Evolutionary conservation across 2,888 invertebrate genomes (phyloP).

Genomic region (Asteroscopus sphinx): DNA sequence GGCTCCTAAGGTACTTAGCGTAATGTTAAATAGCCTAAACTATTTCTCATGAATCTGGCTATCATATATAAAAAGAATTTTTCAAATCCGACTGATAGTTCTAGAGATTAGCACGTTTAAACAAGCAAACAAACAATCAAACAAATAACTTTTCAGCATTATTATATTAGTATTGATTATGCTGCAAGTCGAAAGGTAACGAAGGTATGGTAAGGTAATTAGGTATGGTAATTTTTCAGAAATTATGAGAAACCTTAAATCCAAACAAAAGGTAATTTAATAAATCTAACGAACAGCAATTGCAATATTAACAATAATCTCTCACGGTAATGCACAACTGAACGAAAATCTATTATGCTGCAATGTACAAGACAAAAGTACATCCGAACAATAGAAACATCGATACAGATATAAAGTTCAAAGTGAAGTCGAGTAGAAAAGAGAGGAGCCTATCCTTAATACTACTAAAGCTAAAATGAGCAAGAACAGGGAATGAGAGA

Average conservation of each 20-base stretch:
- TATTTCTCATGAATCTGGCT: too few species aligned
- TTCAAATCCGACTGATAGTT: too few species aligned
- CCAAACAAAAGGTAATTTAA: background rate
- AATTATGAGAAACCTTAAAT: background rate
- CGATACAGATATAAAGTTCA: conserved; percentile 58
- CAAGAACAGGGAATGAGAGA: conserved; percentile 62
- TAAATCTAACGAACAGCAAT: conserved; percentile 9
- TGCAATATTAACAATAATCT: conserved; percentile 20
- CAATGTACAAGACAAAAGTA: conserved; percentile 51
- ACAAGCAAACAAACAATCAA: too few species aligned
- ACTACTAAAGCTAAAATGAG: conserved; percentile 55
- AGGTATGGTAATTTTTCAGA: background rate
- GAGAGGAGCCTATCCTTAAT: conserved; percentile 53
- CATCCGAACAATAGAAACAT: conserved; percentile 53
- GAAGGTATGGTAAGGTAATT: too few species aligned
- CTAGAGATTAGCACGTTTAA: too few species aligned
- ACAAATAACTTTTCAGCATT: too few species aligned
- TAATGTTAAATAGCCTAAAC: too few species aligned
- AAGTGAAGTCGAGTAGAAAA: conserved; percentile 54
- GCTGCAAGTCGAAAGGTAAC: too few species aligned
- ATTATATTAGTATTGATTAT: too few species aligned
- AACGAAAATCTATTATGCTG: conserved; percentile 33
- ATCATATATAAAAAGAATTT: too few species aligned
- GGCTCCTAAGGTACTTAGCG: too few species aligned
- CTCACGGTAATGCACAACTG: conserved; percentile 4